phyloP scores from a whole-genome alignment of 2,888 invertebrate species.

The Melanostoma mellinum region DNA sequence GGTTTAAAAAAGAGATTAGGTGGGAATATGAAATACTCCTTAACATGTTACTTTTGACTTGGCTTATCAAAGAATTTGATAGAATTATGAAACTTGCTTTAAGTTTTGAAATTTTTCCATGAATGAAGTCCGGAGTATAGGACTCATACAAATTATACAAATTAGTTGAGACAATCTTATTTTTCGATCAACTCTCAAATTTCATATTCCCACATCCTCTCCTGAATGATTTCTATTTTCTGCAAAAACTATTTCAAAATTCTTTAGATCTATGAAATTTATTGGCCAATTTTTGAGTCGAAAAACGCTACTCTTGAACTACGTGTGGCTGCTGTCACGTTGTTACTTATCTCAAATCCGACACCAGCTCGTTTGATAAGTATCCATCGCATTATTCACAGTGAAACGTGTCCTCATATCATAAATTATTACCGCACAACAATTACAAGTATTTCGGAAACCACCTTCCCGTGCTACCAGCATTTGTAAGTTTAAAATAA shows the following conservation, averaged over 20 bases:
- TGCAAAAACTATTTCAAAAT: background rate
- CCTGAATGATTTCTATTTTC: too few relatives aligned
- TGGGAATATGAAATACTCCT: too few relatives aligned
- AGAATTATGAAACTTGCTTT: too few relatives aligned
- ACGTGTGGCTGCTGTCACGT: slow-evolving; percentile 86
- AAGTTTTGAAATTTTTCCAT: too few relatives aligned
- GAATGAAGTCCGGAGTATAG: too few relatives aligned
- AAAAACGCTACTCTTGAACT: slow-evolving; percentile 87
- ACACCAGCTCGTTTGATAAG: slow-evolving; percentile 86
- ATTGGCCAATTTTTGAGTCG: slow-evolving; percentile 88
- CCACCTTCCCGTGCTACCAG: slow-evolving; percentile 86
- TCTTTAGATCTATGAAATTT: slow-evolving; percentile 84
- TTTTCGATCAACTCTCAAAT: too few relatives aligned
- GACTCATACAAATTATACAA: too few relatives aligned
- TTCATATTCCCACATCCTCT: too few relatives aligned
- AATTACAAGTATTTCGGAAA: slow-evolving; percentile 86
- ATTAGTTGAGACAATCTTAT: too few relatives aligned
- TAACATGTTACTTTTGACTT: too few relatives aligned
- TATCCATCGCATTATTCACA: slow-evolving; percentile 86
- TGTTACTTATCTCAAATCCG: slow-evolving; percentile 86
- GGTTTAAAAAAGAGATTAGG: slow-evolving; percentile 37
- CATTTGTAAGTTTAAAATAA: slow-evolving; percentile 84
- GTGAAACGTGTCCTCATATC: slow-evolving; percentile 85
- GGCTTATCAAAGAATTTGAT: too few relatives aligned
- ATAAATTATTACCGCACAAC: slow-evolving; percentile 89